Conservation (phyloP, 2,113 vertebrate genomes). For the Python bivittatus region DNA sequence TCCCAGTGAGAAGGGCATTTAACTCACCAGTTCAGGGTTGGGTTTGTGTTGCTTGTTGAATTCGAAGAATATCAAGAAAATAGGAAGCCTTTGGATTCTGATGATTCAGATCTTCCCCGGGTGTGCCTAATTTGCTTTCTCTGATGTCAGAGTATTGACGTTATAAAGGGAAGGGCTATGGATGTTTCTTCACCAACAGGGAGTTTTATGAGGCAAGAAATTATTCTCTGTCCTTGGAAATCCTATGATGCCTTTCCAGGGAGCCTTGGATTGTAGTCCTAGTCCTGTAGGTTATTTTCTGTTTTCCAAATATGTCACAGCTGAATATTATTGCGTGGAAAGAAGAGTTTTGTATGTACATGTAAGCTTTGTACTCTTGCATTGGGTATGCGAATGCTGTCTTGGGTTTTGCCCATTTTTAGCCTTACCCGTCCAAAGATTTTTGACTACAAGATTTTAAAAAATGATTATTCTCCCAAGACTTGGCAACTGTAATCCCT, state of each 20-base stretch:
- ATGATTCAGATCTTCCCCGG: not conserved
- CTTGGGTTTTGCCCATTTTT: not conserved
- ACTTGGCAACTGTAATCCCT: not conserved
- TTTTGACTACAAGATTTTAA: not conserved
- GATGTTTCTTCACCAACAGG: not conserved
- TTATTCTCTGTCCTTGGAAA: not conserved
- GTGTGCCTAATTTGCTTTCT: not conserved
- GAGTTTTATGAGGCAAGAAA: not conserved
- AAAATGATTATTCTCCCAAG: no score
- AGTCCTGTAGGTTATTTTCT: not conserved
- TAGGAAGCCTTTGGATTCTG: not conserved
- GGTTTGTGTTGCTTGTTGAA: not conserved
- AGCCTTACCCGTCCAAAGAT: not conserved
- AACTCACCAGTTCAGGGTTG: not conserved
- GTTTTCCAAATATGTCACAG: not conserved
- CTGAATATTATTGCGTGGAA: not conserved
- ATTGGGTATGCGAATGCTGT: no score
- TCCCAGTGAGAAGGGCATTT: not conserved
- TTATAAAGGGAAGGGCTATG: not conserved
- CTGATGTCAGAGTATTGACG: not conserved
- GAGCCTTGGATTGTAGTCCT: not conserved
- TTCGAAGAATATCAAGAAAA: not conserved
- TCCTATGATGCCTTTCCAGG: not conserved
- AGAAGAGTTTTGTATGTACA: not conserved
- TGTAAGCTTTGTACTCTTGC: no score